Percentiles rank a stretch among this genome's conserved stretches.
Evolutionary conservation across 2,888 invertebrate genomes (phyloP).

Genomic region (Sminthurinus aureus): DNA sequence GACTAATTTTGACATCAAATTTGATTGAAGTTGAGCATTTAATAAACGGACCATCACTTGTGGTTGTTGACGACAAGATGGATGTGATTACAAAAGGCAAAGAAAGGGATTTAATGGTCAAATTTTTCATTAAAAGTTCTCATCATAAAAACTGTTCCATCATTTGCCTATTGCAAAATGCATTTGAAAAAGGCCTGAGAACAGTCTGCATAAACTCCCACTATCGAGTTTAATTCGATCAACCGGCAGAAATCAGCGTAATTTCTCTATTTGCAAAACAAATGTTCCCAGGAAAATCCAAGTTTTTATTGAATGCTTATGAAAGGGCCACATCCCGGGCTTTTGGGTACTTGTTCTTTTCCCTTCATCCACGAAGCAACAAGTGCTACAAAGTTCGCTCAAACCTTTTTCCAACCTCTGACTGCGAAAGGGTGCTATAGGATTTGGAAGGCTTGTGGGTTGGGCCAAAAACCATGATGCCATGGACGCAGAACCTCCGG

Average conservation of each 20-base stretch:
- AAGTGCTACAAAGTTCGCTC: not conserved
- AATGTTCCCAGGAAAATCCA: constrained; percentile 5
- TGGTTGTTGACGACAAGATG: constrained; percentile 28
- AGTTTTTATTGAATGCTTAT: constrained; percentile 6
- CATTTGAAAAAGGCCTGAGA: constrained; percentile 2
- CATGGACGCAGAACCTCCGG: too few relatives aligned
- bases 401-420: too few relatives aligned
- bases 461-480: too few relatives aligned
- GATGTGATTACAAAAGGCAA: not conserved
- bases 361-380: not conserved
- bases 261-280: not conserved
- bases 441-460: too few relatives aligned
- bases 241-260: not conserved
- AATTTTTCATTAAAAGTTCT: constrained; percentile 13
- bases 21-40: constrained; percentile 19
- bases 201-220: constrained; percentile 14
- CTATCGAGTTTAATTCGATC: constrained; percentile 3
- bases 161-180: constrained; percentile 20
- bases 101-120: constrained; percentile 3
- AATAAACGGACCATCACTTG: not conserved
- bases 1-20: constrained; percentile 2
- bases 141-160: constrained; percentile 13
- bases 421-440: too few relatives aligned
- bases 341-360: not conserved
- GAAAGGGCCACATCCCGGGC: not conserved